Conservation (phyloP, 1,140 invertebrate genomes). For the Holcopasites calliopsidis region DNA sequence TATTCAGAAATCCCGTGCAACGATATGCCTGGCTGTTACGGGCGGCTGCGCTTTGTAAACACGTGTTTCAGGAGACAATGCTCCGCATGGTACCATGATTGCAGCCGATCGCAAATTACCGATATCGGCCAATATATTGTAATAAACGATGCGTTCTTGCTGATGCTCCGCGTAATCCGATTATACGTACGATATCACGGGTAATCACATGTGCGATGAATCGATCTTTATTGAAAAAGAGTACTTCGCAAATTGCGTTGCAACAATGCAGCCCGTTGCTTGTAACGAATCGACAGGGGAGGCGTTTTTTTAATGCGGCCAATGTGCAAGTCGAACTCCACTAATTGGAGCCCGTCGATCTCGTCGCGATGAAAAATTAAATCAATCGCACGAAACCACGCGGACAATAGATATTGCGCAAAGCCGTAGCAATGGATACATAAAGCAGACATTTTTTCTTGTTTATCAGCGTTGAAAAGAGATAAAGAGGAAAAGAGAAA, state of each 20-base stretch:
- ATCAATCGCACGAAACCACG: slow-evolving; percentile 6
- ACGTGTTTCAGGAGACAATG: not conserved
- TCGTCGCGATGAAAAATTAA: slow-evolving; percentile 14
- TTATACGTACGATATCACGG: slow-evolving; percentile 28
- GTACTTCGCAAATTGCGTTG: not conserved
- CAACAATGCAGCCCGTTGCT: not conserved
- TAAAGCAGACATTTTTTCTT: not conserved
- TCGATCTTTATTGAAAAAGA: slow-evolving; percentile 16
- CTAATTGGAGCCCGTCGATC: slow-evolving; percentile 17
- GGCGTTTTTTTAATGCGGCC: not conserved
- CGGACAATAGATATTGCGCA: too few relatives aligned
- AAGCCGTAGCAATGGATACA: too few relatives aligned
- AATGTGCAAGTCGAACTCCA: not conserved
- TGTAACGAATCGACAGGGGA: not conserved
- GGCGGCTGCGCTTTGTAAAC: not conserved
- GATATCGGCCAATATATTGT: slow-evolving; percentile 26
- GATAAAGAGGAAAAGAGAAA: not conserved
- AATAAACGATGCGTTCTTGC: slow-evolving; percentile 10
- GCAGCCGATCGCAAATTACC: slow-evolving; percentile 10
- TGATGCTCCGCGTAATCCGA: slow-evolving; percentile 16
- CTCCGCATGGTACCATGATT: not conserved
- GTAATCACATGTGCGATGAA: slow-evolving; percentile 21
- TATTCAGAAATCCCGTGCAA: not conserved
- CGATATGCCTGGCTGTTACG: not conserved
- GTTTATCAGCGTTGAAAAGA: not conserved